Base-by-base conservation (phyloP, 2,888 invertebrate species). In the Cataglyphis cursor region DNA sequence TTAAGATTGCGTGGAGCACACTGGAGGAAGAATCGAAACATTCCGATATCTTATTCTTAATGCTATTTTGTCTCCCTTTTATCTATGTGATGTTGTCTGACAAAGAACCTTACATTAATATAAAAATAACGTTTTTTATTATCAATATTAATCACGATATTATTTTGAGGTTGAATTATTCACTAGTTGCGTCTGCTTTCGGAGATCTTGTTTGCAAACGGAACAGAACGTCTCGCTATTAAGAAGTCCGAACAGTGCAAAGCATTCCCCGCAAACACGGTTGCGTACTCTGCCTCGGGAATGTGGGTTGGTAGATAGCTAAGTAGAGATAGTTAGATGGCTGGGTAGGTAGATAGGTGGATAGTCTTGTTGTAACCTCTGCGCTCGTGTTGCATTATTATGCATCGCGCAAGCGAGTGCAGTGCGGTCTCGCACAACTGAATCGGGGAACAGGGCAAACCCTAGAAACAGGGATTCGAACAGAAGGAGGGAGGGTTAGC, bases 371-470 rank as follows among this genome's bases (percentile, higher is more conserved):
- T 83, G 78, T 83, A 85, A 87, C 76, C 85, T 65, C 66, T 51
- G 80, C 73, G 72, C 75, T 78, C 73, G 82, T 54, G 80, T 76
- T 66, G 74, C 82, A 87, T 89, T 89, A 85, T 89, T 89, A 89
- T 89, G 85, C 87, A 82, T 87, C 87, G 75, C 85, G 75, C 86
- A 74, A 89, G 87, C 81, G 78, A 38, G 54, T 70, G 68, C 70
- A 54, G 78, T 51, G 51, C 10, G 66, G 70, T 70, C 59, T 62
- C 64, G 70, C 84, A 83, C 81, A 73, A 87, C 84, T 82, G 70
- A 24, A 54, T 82, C 66, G 48, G n/a, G 41, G 44, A 74, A 66
- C 80, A 68, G 66, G 75, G 75, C 48, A 59, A 44, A 84, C 74
- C 75, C 68, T 62, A 57, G 51, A 70, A 68, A 62, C 18, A 66